Evolutionary conservation across 2,113 vertebrate genomes (phyloP).

Genomic region (Lutjanus erythropterus): DNA sequence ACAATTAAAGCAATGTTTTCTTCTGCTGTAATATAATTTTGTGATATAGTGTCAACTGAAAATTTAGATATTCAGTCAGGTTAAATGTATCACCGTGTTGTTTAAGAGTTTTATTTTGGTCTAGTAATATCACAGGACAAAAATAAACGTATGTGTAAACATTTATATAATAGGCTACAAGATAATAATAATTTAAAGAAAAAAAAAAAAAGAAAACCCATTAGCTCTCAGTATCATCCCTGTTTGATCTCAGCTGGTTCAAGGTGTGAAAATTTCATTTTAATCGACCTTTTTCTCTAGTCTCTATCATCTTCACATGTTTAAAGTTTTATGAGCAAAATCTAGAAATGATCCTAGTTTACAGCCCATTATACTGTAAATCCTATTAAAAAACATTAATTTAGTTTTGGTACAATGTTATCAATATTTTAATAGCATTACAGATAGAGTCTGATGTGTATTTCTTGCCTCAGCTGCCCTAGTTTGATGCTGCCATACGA

Average conservation of each 20-base stretch:
- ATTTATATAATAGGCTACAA: neutral
- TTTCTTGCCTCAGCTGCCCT: slow-evolving; percentile 22
- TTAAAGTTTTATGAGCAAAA: slow-evolving; percentile 13
- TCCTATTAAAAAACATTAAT: neutral
- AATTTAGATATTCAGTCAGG: neutral
- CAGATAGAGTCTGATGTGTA: neutral
- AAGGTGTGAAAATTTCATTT: neutral
- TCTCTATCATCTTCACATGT: neutral
- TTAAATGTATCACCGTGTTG: neutral
- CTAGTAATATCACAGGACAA: neutral
- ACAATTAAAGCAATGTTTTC: neutral
- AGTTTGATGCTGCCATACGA: slow-evolving; percentile 34
- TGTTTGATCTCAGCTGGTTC: neutral
- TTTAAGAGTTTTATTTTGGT: neutral
- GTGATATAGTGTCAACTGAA: neutral
- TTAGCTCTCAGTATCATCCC: neutral
- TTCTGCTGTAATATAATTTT: neutral
- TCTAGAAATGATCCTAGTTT: neutral
- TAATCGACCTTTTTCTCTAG: neutral
- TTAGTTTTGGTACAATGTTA: neutral
- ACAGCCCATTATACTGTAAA: neutral
- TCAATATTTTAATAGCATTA: neutral
- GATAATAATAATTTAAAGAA: neutral
- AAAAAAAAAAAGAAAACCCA: neutral
- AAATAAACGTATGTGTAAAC: neutral